phyloP scores from a whole-genome alignment of 2,113 vertebrate genomes.

The Trichechus manatus region DNA sequence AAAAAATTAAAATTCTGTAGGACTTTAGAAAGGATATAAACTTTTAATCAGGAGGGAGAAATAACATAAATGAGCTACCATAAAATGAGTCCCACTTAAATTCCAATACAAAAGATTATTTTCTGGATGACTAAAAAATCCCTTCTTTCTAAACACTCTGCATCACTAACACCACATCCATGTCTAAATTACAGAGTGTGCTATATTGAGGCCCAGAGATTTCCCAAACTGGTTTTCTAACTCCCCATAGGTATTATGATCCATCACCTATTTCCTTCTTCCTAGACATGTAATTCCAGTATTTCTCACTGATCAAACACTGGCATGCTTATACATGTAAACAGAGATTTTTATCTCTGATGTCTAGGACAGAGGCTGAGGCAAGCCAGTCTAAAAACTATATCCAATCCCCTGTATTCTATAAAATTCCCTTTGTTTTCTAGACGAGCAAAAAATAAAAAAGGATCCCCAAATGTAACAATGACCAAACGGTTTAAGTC shows the following conservation, averaged over 20 bases:
- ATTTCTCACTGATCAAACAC: constrained; percentile 57
- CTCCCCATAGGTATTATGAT: neutral
- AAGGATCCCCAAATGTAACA: neutral
- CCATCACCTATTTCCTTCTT: constrained; percentile 24
- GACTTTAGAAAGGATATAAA: constrained; percentile 31
- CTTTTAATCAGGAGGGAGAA: neutral
- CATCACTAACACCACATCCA: neutral
- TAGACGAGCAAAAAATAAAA: neutral
- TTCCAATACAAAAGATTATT: constrained; percentile 13
- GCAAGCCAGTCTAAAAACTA: constrained; percentile 41
- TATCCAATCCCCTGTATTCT: neutral
- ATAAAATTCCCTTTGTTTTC: constrained; percentile 34
- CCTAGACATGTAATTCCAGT: constrained; percentile 34
- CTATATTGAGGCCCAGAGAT: neutral
- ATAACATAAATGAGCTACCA: neutral
- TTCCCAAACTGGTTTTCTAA: constrained; percentile 20
- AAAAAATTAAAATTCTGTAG: constrained; percentile 36
- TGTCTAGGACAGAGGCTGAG: neutral
- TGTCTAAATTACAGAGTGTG: constrained; percentile 1
- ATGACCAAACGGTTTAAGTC: neutral
- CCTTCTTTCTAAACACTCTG: neutral
- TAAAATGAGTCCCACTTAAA: constrained; percentile 41
- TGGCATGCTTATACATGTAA: constrained; percentile 6
- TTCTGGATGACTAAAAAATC: constrained; percentile 38
- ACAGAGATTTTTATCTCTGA: constrained; percentile 9